Evolutionary conservation across 2,888 invertebrate genomes (phyloP).

Genomic region (Steinernema hermaphroditum): DNA sequence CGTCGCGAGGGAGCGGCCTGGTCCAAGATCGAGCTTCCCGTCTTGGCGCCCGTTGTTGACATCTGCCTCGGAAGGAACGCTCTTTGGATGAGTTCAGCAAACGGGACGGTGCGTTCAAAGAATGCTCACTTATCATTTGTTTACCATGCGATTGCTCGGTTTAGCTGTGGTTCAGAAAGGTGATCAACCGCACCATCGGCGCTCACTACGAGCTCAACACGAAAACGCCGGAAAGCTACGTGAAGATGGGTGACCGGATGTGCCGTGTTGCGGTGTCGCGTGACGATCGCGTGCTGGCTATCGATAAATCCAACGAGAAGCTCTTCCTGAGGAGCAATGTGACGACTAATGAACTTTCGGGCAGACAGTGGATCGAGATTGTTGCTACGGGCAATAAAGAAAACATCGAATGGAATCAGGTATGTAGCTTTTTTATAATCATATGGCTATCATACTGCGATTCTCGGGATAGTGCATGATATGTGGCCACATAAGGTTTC

Average conservation of each 20-base stretch:
- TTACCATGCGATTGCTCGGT: background rate
- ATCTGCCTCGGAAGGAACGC: conserved; percentile 19
- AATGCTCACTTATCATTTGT: conserved; percentile 25
- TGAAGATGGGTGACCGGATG: conserved; percentile 19
- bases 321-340: conserved; percentile 16
- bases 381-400: background rate
- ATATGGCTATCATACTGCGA: too few relatives aligned
- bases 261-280: conserved; percentile 9
- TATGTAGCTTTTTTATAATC: too few relatives aligned
- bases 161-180: conserved; percentile 27
- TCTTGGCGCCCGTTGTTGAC: conserved; percentile 8
- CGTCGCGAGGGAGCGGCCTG: conserved; percentile 22
- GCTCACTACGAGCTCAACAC: conserved; percentile 28
- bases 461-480: too few relatives aligned
- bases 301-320: conserved; percentile 14
- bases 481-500: too few relatives aligned
- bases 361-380: conserved; percentile 23
- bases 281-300: conserved; percentile 15
- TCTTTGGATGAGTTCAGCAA: conserved; percentile 22
- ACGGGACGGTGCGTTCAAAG: conserved; percentile 17
- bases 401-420: conserved; percentile 22
- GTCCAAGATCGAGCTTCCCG: conserved; percentile 25
- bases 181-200: conserved; percentile 19
- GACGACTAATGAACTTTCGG: background rate
- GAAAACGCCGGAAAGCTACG: conserved; percentile 23